These are phyloP conservation scores for Drosophila bifasciata DNA, from an alignment of 1,140 invertebrate species.

Conservation along the genomic window DNA sequence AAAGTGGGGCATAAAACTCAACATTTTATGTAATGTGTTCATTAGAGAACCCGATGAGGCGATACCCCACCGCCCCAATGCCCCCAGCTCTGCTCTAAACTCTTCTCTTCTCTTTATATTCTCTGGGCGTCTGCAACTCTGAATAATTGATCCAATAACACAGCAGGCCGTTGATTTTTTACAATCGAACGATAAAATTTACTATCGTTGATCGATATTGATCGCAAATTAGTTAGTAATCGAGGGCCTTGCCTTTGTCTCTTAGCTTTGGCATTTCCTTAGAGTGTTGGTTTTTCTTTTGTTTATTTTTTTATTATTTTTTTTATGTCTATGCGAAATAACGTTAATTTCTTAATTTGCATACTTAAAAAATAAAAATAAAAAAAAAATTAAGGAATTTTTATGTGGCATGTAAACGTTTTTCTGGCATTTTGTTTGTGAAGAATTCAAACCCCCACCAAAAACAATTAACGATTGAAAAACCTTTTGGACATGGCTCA, in stretches of 20 bases:
- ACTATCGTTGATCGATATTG: constrained; percentile 73
- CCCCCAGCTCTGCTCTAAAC: background rate
- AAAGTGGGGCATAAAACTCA: constrained; percentile 74
- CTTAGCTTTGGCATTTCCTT: background rate
- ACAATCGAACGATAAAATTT: constrained; percentile 74
- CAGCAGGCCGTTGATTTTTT: constrained; percentile 77
- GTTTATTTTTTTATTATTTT: constrained; percentile 1
- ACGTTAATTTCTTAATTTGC: constrained; percentile 59
- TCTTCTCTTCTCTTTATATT: background rate
- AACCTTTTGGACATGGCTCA: constrained; percentile 49
- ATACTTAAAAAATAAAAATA: constrained; percentile 61
- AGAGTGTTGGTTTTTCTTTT: too few relatives aligned
- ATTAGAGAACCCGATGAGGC: constrained; percentile 57
- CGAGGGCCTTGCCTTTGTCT: constrained; percentile 51
- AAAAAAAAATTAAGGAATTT: constrained; percentile 25
- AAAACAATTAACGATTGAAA: constrained; percentile 61
- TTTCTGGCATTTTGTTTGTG: constrained; percentile 68
- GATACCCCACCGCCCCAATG: constrained; percentile 2
- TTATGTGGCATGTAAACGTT: constrained; percentile 56
- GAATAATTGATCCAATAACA: constrained; percentile 80
- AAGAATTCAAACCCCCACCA: constrained; percentile 1
- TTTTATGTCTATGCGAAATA: constrained; percentile 36
- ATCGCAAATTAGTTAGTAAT: constrained; percentile 81
- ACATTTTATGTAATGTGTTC: constrained; percentile 81
- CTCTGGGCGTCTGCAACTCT: background rate